Conservation (phyloP, 2,888 invertebrate genomes). For the Chouioia cunea region DNA sequence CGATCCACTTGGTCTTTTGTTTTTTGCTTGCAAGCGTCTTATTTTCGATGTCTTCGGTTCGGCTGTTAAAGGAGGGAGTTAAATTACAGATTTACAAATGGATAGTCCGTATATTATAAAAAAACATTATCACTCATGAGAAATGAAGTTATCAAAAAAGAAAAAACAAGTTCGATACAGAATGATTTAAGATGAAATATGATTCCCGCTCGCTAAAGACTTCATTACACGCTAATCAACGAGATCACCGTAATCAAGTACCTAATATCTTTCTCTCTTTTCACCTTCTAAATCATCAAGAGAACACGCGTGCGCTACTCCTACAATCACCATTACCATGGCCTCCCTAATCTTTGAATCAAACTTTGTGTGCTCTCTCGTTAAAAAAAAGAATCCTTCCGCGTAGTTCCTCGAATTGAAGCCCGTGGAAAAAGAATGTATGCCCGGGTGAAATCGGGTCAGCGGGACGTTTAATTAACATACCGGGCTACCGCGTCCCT, state of each 20-base stretch:
- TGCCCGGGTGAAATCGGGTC: conserved; percentile 56
- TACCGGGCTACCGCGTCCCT: conserved; percentile 33
- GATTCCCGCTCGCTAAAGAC: conserved; percentile 18
- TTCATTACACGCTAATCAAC: conserved; percentile 27
- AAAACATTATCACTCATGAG: too few relatives aligned
- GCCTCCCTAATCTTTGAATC: conserved; percentile 15
- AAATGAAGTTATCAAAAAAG: too few relatives aligned
- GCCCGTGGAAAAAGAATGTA: conserved; percentile 38
- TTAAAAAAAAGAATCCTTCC: conserved; percentile 32
- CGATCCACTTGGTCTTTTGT: conserved; percentile 15
- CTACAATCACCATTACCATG: conserved; percentile 28
- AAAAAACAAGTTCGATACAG: too few relatives aligned
- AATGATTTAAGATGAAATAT: too few relatives aligned
- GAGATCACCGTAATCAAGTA: conserved; percentile 29
- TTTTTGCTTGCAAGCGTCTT: conserved; percentile 1
- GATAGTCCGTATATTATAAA: too few relatives aligned
- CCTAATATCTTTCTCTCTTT: neutral
- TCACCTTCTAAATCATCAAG: conserved; percentile 18
- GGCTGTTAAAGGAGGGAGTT: too few relatives aligned
- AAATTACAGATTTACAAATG: too few relatives aligned
- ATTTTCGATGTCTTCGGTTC: conserved; percentile 5
- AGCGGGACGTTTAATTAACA: conserved; percentile 55
- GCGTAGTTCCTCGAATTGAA: conserved; percentile 31
- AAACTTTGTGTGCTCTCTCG: conserved; percentile 18
- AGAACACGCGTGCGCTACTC: conserved; percentile 5